Percentiles rank a stretch among this genome's conserved stretches.
These are phyloP conservation scores for Caradrina clavipalpis DNA, from an alignment of 2,888 invertebrate genomes.

Conservation along the genomic window DNA sequence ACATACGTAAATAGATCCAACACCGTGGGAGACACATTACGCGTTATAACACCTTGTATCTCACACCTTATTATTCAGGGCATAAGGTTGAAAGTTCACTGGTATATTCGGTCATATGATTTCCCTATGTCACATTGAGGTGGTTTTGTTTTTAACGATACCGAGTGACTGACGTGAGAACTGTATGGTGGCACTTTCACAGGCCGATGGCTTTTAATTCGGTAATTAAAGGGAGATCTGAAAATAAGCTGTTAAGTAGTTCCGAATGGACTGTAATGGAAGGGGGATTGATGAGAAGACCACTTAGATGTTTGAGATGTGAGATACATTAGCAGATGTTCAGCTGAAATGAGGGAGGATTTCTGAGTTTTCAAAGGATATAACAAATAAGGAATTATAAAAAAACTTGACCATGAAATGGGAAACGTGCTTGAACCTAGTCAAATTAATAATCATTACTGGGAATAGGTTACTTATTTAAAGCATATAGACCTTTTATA, in stretches of 20 bases:
- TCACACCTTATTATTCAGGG: conserved; percentile 54
- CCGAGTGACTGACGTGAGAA: conserved; percentile 88
- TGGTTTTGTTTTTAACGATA: conserved; percentile 81
- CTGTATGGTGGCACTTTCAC: conserved; percentile 81
- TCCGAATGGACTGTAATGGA: conserved; percentile 62
- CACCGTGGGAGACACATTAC: conserved; percentile 80
- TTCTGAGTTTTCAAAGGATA: no score
- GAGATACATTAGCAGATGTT: conserved; percentile 22
- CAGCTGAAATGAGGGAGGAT: conserved; percentile 1
- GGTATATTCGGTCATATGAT: conserved; percentile 33
- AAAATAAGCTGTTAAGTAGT: conserved; percentile 68
- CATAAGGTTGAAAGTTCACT: conserved; percentile 65
- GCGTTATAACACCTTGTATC: conserved; percentile 42
- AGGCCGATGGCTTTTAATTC: conserved; percentile 73
- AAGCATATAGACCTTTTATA: conserved; percentile 14
- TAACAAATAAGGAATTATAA: no score
- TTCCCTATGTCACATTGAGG: conserved; percentile 69
- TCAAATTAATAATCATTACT: background rate
- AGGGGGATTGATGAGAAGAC: conserved; percentile 57
- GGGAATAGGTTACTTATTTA: background rate
- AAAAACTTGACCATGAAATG: no score
- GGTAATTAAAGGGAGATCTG: conserved; percentile 69
- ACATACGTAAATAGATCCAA: conserved; percentile 76
- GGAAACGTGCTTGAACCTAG: no score
- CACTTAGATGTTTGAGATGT: conserved; percentile 31